phyloP scores from a whole-genome alignment of 2,888 invertebrate species.

The Chaitophorus viminalis region DNA sequence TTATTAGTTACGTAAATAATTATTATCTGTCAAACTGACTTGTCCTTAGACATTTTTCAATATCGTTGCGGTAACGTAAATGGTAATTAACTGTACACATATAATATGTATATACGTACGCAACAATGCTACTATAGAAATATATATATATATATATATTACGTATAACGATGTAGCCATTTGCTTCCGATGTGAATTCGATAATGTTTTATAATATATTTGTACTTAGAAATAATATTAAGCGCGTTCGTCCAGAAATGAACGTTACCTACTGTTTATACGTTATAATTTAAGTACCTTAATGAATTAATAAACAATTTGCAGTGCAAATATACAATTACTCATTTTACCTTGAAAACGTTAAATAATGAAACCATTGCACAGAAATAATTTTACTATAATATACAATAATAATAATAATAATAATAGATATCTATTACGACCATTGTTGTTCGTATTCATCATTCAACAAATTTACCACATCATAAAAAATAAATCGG shows the following conservation, averaged over 20 bases:
- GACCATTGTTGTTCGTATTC: neutral
- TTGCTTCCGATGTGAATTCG: neutral
- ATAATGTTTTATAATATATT: no score
- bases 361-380: neutral
- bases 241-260: no score
- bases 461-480: neutral
- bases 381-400: neutral
- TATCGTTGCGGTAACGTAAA: neutral
- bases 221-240: no score
- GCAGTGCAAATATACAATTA: neutral
- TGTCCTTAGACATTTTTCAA: neutral
- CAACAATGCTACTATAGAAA: neutral
- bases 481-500: neutral
- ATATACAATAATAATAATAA: neutral
- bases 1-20: conserved; percentile 30
- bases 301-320: neutral
- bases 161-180: neutral
- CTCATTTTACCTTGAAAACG: neutral
- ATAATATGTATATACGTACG: neutral
- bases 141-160: neutral
- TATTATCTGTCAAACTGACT: conserved; percentile 17
- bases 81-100: neutral
- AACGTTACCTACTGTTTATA: no score
- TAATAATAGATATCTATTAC: neutral
- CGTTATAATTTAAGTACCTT: neutral